A percentile compares a stretch with the other conserved stretches of the same genome.
phyloP scores from a whole-genome alignment of 1,140 invertebrate genomes.

The Steinernema khuongi region DNA sequence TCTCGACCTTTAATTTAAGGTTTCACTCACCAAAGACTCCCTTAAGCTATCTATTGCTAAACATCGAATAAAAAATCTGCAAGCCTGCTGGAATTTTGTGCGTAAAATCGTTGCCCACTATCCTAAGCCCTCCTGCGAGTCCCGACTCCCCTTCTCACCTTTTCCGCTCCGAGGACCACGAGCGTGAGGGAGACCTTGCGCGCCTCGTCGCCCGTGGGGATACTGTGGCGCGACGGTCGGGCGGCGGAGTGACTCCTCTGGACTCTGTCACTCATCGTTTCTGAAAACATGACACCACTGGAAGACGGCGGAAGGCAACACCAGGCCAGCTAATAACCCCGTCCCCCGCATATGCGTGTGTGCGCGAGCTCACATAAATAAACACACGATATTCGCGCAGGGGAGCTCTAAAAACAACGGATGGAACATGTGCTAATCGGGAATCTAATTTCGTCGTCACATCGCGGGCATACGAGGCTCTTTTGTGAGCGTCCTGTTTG shows the following conservation, averaged over 20 bases:
- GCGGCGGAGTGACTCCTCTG: neutral
- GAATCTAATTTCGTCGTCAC: conserved; percentile 12
- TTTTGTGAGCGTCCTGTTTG: neutral
- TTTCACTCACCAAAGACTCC: no score
- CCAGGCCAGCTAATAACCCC: neutral
- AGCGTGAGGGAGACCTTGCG: neutral
- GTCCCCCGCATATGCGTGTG: neutral
- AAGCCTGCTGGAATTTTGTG: no score
- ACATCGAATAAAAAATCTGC: no score
- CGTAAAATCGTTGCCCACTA: neutral
- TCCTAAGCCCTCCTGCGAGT: no score
- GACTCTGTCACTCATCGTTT: neutral
- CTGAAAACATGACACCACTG: neutral
- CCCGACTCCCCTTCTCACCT: neutral
- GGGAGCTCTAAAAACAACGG: conserved; percentile 6
- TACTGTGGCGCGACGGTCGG: neutral
- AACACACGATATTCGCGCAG: neutral
- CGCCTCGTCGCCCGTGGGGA: neutral
- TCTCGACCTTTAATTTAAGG: no score
- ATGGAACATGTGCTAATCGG: conserved; percentile 6
- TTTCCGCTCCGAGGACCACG: neutral
- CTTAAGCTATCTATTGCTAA: no score
- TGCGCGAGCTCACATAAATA: neutral
- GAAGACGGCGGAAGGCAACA: neutral
- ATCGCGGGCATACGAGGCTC: neutral